Base-by-base conservation (phyloP, 2,113 vertebrate genomes). In the Xerus inauris region DNA sequence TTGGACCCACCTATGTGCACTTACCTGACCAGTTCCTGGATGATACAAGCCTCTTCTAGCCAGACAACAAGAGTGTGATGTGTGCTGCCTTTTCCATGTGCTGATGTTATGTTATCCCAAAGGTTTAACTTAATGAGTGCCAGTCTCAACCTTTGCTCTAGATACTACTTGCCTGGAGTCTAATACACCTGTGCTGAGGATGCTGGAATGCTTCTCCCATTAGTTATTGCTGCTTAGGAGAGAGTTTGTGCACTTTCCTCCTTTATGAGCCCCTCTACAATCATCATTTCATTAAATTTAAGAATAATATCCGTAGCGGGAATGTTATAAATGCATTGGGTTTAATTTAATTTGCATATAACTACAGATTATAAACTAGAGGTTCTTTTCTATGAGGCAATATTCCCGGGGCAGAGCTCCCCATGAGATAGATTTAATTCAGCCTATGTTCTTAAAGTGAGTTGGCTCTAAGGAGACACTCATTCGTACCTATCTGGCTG, bases 341-440 rank as follows among this genome's bases (percentile, higher is more conserved):
- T 42, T 32, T 76, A 24, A 64, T 79, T 9, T 59, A 42, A 89
- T 64, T 59, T 54, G 62, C 11, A 72, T 32, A 5, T 40, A 40
- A 28, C 26, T 59, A 47, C 7, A 73, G 24, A 20, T 47, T 71
- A 38, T 30, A 35, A 57, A 26, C 32, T 40, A 38, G 35, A 71
- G 20, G 0, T 28, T 72, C 19, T 69, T 71, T 64, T 40, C 8
- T 42, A 9, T 14, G 49, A 49, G n/a, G 38, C 38, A 32, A 19
- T 26, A 19, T 20, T 42, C 19, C 24, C 12, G 1, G 6, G 54
- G 42, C 62, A 94, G 69, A 54, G 51, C 13, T 57, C 54, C 14
- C 4, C 0, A 6, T 5, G 57, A 26, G 3, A 10, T n/a, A 4
- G 12, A 1, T 35, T 81, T 49, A 45, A 20, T 42, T 67, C 24